A percentile compares a stretch with the other conserved stretches of the same genome.
Conservation (phyloP, 2,113 vertebrate genomes). For the Rhineura floridana region DNA sequence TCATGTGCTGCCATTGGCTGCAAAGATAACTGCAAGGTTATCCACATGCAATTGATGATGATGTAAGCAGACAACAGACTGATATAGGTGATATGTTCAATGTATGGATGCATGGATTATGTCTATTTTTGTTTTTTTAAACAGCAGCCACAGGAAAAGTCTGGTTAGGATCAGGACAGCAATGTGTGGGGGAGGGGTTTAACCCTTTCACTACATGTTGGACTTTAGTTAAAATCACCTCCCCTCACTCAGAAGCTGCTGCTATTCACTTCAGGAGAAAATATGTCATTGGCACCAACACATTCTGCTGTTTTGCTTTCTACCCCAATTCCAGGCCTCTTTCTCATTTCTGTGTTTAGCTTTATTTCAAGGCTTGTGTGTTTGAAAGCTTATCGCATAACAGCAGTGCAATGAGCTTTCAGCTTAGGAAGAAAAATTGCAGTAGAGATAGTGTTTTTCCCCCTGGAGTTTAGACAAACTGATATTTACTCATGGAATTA, state of each 20-base stretch:
- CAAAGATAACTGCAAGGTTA: too few species aligned
- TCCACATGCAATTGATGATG: too few species aligned
- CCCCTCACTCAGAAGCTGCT: neutral
- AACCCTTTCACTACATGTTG: neutral
- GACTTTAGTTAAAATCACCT: neutral
- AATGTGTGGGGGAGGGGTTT: neutral
- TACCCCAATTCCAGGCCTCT: neutral
- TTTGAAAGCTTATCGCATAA: conserved; percentile 61
- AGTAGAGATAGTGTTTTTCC: conserved; percentile 12
- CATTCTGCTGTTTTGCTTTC: conserved; percentile 30
- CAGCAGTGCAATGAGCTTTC: conserved; percentile 55
- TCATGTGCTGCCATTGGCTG: neutral
- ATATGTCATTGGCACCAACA: conserved; percentile 11
- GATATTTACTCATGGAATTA: conserved; percentile 45
- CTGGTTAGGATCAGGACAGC: neutral
- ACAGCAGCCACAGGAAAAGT: neutral
- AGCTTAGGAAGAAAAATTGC: conserved; percentile 46
- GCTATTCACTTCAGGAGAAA: neutral
- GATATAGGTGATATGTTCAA: too few species aligned
- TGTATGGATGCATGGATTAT: too few species aligned
- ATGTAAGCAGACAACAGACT: too few species aligned
- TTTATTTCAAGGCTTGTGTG: conserved; percentile 37
- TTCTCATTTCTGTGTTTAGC: conserved; percentile 32
- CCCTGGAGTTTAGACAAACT: conserved; percentile 33
- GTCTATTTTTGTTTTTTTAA: too few species aligned